These are phyloP conservation scores for Lepidurus packardi DNA, from an alignment of 1,140 invertebrate genomes.

Conservation along the genomic window DNA sequence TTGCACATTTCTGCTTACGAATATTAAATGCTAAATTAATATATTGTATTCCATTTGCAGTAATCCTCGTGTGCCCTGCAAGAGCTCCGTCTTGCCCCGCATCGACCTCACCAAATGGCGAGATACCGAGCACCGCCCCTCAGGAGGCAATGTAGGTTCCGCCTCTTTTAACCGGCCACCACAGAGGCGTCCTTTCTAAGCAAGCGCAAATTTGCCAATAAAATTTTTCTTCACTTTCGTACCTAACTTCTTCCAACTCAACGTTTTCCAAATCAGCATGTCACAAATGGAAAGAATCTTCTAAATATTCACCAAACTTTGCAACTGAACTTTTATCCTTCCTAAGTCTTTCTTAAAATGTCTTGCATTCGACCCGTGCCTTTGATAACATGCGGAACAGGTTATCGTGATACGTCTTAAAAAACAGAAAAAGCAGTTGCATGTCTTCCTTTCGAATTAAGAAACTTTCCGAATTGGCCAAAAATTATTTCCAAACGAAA, in stretches of 20 bases:
- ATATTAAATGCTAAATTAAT: neutral
- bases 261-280: neutral
- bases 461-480: too few relatives aligned
- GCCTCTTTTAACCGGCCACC: constrained; percentile 12
- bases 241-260: neutral
- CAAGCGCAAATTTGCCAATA: neutral
- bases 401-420: too few relatives aligned
- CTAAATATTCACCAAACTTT: too few relatives aligned
- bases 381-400: too few relatives aligned
- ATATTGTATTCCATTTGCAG: constrained; percentile 50
- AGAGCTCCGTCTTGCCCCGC: constrained; percentile 74
- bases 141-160: constrained; percentile 30
- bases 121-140: constrained; percentile 30
- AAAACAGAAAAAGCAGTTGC: too few relatives aligned
- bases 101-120: constrained; percentile 80
- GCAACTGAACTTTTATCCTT: too few relatives aligned
- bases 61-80: constrained; percentile 81
- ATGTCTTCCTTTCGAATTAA: too few relatives aligned
- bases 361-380: too few relatives aligned
- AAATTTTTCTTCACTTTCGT: neutral
- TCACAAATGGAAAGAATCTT: too few relatives aligned
- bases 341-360: too few relatives aligned
- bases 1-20: constrained; percentile 6
- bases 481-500: too few relatives aligned
- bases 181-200: neutral